Base-by-base conservation (phyloP, 1,140 invertebrate species). In the Melipona quadrifasciata region DNA sequence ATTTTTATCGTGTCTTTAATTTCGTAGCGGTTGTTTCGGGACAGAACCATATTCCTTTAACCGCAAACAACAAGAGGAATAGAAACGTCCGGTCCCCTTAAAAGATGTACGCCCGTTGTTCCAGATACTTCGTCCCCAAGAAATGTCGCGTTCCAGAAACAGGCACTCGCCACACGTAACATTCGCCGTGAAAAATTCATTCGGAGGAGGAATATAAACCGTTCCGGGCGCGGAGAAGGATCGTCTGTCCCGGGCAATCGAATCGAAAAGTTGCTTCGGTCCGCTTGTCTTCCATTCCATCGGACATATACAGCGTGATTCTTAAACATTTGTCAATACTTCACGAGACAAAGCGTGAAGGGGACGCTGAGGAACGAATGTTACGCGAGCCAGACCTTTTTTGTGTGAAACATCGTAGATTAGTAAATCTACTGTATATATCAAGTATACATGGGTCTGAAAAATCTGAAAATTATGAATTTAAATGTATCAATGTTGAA, bases 71-170 rank as follows among this genome's bases (percentile, higher is more conserved):
- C 24, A 68, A 82, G 80, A 76, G 80, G 76, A 82, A 82, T 82
- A 55, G 80, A 47, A 17, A 12, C 17, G 53, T 58, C 73, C 39
- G 6, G 0, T 47, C 0, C 24, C 12, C 17, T 14, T 76, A 64
- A 82, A 82, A 76, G 80, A 82, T 76, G 64, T 76, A 76, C 61
- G 58, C 65, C 64, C 73, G 72, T 82, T 82, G 80, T 82, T 72
- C 61, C 61, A 75, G 51, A 67, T 76, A 76, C 31, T 82, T 82
- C 53, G 39, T 51, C 51, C 55, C 51, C 39, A 68, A 76, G 72
- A 84, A 70, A 55, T 19, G 76, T 78, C 82, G 75, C 79, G 82
- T 71, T 71, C 5, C 67, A 5, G 51, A 21, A 27, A 67, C 17
- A n/a, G 39, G 39, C 6, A 47, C 74, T 78, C 65, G 34, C 74